Conservation (phyloP, 2,888 invertebrate species). For the Pyrrhia umbra region DNA sequence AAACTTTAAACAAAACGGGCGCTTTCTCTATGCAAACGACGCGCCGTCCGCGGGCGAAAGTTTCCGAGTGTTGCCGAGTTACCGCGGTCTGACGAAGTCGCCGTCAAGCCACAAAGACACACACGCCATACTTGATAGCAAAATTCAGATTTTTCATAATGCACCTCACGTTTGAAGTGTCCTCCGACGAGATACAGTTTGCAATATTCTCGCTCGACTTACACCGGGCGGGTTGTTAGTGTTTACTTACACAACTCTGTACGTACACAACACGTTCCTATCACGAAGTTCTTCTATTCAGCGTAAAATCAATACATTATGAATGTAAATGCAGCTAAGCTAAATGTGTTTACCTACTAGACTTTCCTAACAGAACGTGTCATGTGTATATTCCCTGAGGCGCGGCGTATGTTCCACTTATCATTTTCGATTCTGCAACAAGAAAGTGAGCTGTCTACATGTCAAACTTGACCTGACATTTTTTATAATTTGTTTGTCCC, state of each 20-base stretch:
- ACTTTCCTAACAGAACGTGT: conserved; percentile 38
- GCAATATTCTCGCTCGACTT: conserved; percentile 49
- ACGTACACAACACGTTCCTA: conserved; percentile 38
- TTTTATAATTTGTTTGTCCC: conserved; percentile 58
- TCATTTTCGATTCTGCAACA: conserved; percentile 53
- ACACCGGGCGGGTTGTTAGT: conserved; percentile 38
- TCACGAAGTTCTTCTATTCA: conserved; percentile 47
- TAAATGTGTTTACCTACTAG: conserved; percentile 37
- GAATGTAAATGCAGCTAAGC: conserved; percentile 48
- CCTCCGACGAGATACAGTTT: conserved; percentile 44
- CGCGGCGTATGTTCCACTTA: conserved; percentile 32
- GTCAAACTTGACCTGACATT: conserved; percentile 50
- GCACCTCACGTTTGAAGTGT: conserved; percentile 54
- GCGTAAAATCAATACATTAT: conserved; percentile 54
- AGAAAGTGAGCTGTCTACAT: conserved; percentile 40
- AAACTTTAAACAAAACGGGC: conserved; percentile 79
- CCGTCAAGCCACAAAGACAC: conserved; percentile 40
- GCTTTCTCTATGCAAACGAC: conserved; percentile 86
- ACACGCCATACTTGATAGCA: conserved; percentile 39
- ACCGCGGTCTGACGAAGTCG: conserved; percentile 60
- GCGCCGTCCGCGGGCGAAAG: conserved; percentile 75
- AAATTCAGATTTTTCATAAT: conserved; percentile 56
- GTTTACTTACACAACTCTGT: conserved; percentile 42
- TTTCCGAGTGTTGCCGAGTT: conserved; percentile 68
- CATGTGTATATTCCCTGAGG: conserved; percentile 33